phyloP scores from a whole-genome alignment of 2,888 invertebrate species.

The Cartodere bifasciata region DNA sequence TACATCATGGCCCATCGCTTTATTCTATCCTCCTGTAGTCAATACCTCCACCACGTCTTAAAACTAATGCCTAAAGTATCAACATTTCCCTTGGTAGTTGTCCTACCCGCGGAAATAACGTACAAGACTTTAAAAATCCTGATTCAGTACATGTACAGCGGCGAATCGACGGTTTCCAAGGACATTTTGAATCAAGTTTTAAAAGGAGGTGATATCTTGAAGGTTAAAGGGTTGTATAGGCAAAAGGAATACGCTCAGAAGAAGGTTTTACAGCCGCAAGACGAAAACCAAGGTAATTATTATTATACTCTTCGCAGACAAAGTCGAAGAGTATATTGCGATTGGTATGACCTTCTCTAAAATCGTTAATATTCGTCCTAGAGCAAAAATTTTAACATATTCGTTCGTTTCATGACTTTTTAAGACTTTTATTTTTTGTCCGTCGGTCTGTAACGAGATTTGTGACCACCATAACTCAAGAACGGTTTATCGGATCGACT shows the following conservation, averaged over 20 bases:
- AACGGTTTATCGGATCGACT: too few relatives aligned
- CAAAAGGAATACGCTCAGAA: constrained; percentile 52
- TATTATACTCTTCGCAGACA: too few relatives aligned
- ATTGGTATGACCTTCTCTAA: too few relatives aligned
- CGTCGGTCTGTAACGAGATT: too few relatives aligned
- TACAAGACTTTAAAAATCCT: constrained; percentile 68
- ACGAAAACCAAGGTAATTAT: too few relatives aligned
- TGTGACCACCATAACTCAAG: too few relatives aligned
- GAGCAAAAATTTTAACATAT: too few relatives aligned
- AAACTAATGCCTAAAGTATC: constrained; percentile 14
- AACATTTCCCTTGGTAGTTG: constrained; percentile 45
- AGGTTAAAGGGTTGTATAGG: constrained; percentile 70
- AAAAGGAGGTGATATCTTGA: constrained; percentile 68
- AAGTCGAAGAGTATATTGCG: too few relatives aligned
- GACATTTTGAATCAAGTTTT: constrained; percentile 70
- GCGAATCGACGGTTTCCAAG: constrained; percentile 73
- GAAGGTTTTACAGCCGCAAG: too few relatives aligned
- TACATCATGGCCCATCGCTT: constrained; percentile 78
- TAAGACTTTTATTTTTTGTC: too few relatives aligned
- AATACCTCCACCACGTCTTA: constrained; percentile 44
- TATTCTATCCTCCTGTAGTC: constrained; percentile 71
- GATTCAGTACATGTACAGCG: constrained; percentile 74
- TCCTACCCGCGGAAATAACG: constrained; percentile 70
- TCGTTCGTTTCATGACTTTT: too few relatives aligned
- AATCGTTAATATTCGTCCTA: too few relatives aligned